Conservation (phyloP, 2,888 invertebrate genomes). For the Heliconius ethilla region DNA sequence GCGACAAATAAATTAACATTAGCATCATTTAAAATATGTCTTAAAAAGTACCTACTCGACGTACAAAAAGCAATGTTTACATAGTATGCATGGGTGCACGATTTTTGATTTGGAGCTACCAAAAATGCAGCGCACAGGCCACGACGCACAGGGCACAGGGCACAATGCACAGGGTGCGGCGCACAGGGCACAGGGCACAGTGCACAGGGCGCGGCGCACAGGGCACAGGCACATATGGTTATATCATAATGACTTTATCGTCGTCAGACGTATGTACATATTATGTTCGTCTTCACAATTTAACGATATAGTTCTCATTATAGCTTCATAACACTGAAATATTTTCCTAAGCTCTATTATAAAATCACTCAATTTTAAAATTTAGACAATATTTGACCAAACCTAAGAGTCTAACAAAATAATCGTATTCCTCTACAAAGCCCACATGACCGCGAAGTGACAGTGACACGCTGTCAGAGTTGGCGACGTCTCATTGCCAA, state of each 20-base stretch:
- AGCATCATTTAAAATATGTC: neutral
- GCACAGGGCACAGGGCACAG: neutral
- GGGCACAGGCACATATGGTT: neutral
- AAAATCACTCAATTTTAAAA: neutral
- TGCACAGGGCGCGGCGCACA: no score
- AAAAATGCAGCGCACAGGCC: neutral
- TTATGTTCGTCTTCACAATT: neutral
- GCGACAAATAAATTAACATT: neutral
- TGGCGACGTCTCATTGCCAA: neutral
- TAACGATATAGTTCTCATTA: neutral
- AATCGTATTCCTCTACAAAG: neutral
- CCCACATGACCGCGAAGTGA: conserved; percentile 1
- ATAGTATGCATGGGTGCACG: conserved; percentile 9
- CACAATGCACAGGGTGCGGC: no score
- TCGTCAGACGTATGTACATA: neutral
- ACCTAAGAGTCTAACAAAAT: neutral
- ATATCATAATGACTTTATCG: neutral
- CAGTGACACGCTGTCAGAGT: neutral
- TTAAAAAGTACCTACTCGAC: neutral
- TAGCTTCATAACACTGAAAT: neutral
- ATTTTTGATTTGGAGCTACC: neutral
- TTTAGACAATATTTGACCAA: neutral
- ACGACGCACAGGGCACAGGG: no score
- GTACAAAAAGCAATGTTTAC: neutral
- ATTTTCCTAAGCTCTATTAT: neutral